These are phyloP conservation scores for Cranoglanis bouderius DNA, from an alignment of 2,113 vertebrate species.

Conservation along the genomic window DNA sequence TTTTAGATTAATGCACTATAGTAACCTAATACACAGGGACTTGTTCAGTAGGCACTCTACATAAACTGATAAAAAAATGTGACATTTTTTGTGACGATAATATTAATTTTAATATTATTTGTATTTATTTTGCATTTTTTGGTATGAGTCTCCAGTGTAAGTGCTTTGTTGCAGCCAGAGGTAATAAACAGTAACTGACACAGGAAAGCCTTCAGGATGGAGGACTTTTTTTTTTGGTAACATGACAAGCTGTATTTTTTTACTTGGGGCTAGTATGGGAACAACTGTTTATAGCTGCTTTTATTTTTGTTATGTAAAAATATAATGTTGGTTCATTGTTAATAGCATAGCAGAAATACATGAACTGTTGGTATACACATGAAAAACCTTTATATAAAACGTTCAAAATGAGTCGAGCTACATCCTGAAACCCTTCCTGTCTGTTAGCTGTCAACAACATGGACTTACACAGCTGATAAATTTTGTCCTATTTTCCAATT, in stretches of 20 bases:
- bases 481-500: slow-evolving; percentile 61
- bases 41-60: neutral
- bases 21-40: neutral
- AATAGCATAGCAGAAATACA: neutral
- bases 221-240: neutral
- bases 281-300: neutral
- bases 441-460: slow-evolving; percentile 35
- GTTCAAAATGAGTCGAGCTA: neutral
- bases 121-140: neutral
- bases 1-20: neutral
- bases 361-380: neutral
- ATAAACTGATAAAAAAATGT: neutral
- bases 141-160: neutral
- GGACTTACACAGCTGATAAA: slow-evolving; percentile 47
- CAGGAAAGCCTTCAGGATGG: neutral
- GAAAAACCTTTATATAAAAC: neutral
- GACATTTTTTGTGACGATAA: neutral
- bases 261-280: neutral
- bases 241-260: neutral
- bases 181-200: no score
- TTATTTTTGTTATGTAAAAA: neutral
- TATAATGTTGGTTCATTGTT: neutral
- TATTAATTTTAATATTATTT: neutral
- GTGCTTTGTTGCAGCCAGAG: neutral
- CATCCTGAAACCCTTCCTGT: slow-evolving; percentile 40